A percentile compares a stretch with the other conserved stretches of the same genome.
Evolutionary conservation across 2,797 vertebrate species (phyloP).

Genomic region (Crocidura indochinensis): DNA sequence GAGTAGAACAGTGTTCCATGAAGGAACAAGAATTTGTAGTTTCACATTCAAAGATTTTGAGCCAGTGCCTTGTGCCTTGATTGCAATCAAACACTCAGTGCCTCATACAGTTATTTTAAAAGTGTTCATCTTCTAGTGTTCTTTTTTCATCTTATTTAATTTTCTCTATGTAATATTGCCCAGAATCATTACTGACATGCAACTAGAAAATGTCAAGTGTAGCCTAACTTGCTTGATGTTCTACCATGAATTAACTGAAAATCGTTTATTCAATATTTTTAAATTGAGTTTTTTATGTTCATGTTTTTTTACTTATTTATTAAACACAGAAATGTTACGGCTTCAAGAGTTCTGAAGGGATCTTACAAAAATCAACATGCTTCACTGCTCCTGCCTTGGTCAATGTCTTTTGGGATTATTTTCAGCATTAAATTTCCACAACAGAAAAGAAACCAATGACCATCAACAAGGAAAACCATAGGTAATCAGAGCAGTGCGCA

Average conservation of each 20-base stretch:
- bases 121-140: neutral
- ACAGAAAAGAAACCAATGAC: neutral
- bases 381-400: neutral
- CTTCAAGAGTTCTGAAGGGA: neutral
- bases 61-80: neutral
- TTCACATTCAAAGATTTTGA: slow-evolving; percentile 25
- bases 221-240: neutral
- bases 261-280: slow-evolving; percentile 8
- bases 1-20: neutral
- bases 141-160: neutral
- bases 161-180: neutral
- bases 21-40: slow-evolving; percentile 26
- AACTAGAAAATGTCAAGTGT: slow-evolving; percentile 2
- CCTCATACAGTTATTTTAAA: neutral
- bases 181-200: slow-evolving; percentile 39
- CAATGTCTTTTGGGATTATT: neutral
- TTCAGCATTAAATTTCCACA: neutral
- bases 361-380: neutral
- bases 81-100: neutral
- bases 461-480: neutral
- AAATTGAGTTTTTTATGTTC: neutral
- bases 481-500: neutral
- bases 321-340: neutral
- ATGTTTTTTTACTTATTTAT: neutral
- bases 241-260: slow-evolving; percentile 37